Conservation (phyloP, 1,140 invertebrate species). For the Orchesella cincta region DNA sequence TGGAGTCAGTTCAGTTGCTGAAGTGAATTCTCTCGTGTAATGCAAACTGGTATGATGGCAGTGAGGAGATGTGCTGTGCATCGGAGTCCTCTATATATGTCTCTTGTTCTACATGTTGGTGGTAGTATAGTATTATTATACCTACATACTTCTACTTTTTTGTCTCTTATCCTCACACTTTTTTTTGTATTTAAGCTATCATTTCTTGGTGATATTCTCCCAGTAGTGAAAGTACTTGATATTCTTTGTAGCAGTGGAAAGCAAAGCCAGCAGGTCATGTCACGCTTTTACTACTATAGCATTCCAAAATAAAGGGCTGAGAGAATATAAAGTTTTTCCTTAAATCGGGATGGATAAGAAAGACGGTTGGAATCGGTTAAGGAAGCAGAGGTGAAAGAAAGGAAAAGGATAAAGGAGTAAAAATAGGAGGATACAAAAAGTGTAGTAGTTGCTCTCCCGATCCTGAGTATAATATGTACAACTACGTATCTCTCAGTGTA, state of each 20-base stretch:
- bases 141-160: neutral
- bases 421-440: neutral
- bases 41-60: no score
- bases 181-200: neutral
- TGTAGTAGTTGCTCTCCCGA: no score
- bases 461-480: neutral
- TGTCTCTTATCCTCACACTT: neutral
- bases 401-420: neutral
- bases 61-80: no score
- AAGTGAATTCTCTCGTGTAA: no score
- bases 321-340: constrained; percentile 4
- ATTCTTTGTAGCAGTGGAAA: neutral
- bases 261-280: constrained; percentile 9
- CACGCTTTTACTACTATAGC: constrained; percentile 3
- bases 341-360: constrained; percentile 8
- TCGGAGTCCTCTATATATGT: neutral
- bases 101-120: neutral
- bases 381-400: neutral
- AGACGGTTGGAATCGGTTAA: neutral
- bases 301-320: neutral
- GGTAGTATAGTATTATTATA: no score
- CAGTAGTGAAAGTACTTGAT: neutral
- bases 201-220: neutral
- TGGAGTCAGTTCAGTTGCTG: no score
- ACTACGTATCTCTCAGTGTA: neutral